phyloP scores from a whole-genome alignment of 2,888 invertebrate genomes.

The Aphodius sticticus region DNA sequence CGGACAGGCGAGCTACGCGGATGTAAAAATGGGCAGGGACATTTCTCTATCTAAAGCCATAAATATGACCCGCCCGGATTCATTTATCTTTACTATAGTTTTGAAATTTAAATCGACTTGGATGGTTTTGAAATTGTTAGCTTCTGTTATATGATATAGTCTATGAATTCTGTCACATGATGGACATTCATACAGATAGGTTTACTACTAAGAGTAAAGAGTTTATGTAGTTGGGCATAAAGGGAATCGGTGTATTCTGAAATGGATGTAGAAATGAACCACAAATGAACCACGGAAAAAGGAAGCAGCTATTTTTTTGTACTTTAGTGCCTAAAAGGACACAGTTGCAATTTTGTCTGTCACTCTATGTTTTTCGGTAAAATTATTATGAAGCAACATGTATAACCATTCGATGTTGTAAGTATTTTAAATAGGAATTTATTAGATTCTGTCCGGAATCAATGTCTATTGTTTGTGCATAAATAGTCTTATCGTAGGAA shows the following conservation, averaged over 20 bases:
- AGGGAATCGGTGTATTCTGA: no score
- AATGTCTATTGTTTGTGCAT: neutral
- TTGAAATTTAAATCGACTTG: neutral
- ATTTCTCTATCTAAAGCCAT: neutral
- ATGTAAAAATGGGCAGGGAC: neutral
- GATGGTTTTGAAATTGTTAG: neutral
- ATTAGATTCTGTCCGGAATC: neutral
- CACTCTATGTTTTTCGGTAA: no score
- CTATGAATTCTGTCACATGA: neutral
- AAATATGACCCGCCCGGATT: neutral
- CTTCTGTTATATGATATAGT: neutral
- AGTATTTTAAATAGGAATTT: neutral
- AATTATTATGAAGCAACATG: no score
- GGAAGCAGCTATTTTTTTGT: no score
- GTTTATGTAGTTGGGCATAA: no score
- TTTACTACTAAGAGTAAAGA: no score
- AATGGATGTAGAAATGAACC: no score
- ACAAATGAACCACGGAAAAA: no score
- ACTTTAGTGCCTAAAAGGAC: no score
- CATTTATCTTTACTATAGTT: conserved; percentile 4
- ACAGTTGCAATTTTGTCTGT: no score
- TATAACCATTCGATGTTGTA: neutral
- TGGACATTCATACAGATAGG: neutral
- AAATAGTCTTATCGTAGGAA: neutral
- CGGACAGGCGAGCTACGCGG: neutral